Conservation (phyloP, 2,113 vertebrate species). For the Ctenodactylus gundi region DNA sequence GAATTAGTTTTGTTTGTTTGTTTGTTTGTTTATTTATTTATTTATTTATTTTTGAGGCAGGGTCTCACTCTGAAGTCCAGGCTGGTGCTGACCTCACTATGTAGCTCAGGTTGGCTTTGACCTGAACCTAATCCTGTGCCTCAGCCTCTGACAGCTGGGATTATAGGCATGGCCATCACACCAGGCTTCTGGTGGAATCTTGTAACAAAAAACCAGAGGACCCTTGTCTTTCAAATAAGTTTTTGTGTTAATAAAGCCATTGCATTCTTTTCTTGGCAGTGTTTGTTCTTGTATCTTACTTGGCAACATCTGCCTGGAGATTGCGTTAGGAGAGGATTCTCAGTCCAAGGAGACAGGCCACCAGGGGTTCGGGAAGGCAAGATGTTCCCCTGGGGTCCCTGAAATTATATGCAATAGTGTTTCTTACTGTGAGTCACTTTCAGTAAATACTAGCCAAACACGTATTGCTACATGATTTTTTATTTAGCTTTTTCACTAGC, state of each 20-base stretch:
- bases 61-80: too few relatives aligned
- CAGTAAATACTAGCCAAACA: not conserved
- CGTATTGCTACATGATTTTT: not conserved
- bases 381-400: not conserved
- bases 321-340: not conserved
- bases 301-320: not conserved
- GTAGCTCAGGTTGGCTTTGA: too few relatives aligned
- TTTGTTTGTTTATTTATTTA: too few relatives aligned
- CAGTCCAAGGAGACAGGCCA: not conserved
- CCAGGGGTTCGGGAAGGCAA: not conserved
- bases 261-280: not conserved
- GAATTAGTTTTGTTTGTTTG: too few relatives aligned
- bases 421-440: not conserved
- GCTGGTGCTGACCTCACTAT: too few relatives aligned
- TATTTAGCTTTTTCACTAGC: not conserved
- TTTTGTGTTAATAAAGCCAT: not conserved
- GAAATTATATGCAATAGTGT: not conserved
- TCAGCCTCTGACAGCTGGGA: too few relatives aligned
- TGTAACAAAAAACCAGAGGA: not conserved
- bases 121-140: too few relatives aligned
- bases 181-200: too few relatives aligned
- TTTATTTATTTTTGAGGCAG: too few relatives aligned
- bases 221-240: accelerated
- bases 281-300: not conserved
- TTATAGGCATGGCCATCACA: too few relatives aligned